Base-by-base conservation (phyloP, 2,797 vertebrate species). In the Macroramphosus scolopax region DNA sequence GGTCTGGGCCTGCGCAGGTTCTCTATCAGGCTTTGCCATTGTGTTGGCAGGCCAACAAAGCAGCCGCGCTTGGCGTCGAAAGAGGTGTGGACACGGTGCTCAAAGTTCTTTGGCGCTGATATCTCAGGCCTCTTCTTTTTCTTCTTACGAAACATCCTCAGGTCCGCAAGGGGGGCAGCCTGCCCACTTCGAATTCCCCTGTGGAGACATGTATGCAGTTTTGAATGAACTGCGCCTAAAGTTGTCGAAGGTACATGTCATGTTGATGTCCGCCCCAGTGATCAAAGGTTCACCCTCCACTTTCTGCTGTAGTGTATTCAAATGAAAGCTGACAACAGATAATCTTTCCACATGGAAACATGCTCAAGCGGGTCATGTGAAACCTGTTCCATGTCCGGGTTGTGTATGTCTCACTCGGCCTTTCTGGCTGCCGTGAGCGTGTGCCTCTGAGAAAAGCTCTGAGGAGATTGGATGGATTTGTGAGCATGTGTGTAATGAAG, bases 61-160 rank as follows among this genome's bases (percentile, higher is more conserved):
- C 93, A 95, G 51, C 95, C 94, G 0, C 90, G 92, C 73, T 98
- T 95, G 35, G 91, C 81, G 55, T 98, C 96, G 6, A 98, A 99
- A 0, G 96, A 98, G 11, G 96, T 99, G 76, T 99, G 97, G 61
- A 99, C 95, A 0, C 95, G 93, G 72, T 99, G 97, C 85, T 99
- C 93, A 24, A 99, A 99, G 87, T 99, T 97, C 86, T 93, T 94
- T 0, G 97, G 97, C 45, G 92, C 92, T 0, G 97, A 99, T 85
- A 99, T 99, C 83, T 98, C 95, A 0, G 94, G 94, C 69, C 95
- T 95, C 94, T 96, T 98, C 94, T 97, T 98, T 88, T 98, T 99
- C 87, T 98, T 98, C 86, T 98, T 99, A 40, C 94, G 94, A 81
- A 98, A 99, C 97, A 99, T 99, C 74, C 42, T 91, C 71, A 85